These are phyloP conservation scores for Orcinus orca DNA, from an alignment of 2,113 vertebrate species.

Conservation along the genomic window DNA sequence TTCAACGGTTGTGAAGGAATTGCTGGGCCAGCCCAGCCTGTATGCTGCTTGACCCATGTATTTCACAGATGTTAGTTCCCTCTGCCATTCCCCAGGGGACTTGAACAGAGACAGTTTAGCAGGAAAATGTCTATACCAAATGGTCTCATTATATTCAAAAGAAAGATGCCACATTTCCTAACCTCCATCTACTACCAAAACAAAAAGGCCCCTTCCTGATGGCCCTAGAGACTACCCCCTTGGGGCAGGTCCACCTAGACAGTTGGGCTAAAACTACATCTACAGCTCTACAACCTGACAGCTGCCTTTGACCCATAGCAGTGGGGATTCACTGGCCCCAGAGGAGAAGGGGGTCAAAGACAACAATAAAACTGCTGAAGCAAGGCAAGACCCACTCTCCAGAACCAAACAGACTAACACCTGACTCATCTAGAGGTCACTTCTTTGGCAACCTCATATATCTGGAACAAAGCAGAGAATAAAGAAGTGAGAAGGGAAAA, in stretches of 20 bases:
- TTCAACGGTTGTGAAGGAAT: conserved; percentile 37
- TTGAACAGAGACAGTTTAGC: conserved; percentile 28
- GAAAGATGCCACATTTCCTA: conserved; percentile 27
- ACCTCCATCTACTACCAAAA: background rate
- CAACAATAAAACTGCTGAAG: conserved; percentile 7
- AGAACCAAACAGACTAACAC: background rate
- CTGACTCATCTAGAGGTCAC: background rate
- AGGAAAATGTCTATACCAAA: conserved; percentile 43
- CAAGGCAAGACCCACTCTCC: background rate
- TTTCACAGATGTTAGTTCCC: conserved; percentile 27
- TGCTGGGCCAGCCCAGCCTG: background rate
- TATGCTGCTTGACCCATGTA: conserved; percentile 18
- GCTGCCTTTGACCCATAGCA: background rate
- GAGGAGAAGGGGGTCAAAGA: background rate
- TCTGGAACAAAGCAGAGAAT: conserved; percentile 8
- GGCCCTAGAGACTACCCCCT: background rate
- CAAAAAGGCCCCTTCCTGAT: background rate
- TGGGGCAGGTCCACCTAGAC: background rate
- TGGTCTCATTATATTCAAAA: conserved; percentile 34
- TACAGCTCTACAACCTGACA: background rate
- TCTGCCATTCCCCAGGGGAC: background rate
- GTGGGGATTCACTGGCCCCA: background rate
- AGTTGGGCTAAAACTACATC: background rate
- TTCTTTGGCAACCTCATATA: background rate
- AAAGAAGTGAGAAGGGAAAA: background rate